Base-by-base conservation (phyloP, 2,888 invertebrate genomes). In the Minunthozetes semirufus region DNA sequence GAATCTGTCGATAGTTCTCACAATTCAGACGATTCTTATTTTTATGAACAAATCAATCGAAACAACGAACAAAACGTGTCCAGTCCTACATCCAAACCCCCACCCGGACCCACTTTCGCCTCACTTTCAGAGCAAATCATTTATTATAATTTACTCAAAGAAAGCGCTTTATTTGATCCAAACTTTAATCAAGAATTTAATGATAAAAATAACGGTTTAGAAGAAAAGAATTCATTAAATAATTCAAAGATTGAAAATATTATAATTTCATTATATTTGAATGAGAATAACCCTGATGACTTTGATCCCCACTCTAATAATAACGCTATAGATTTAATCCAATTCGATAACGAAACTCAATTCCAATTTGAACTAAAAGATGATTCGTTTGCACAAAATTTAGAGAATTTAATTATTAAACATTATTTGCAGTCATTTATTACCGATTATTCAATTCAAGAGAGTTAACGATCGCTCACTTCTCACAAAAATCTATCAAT, bases 1-100 rank as follows among this genome's bases (percentile, higher is more conserved):
- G 29, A 46, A 27, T 46, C 48, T 6, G 46, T 46, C 17, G n/a
- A 46, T 17, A 70, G 42, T 70, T 15, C n/a, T 5, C 25, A 19
- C 2, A 46, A 46, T 25, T 48, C 48, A 22, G 22, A 48, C 15
- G 46, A 48, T 15, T 17, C 8, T 33, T 9, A 33, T 11, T 19
- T 29, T 15, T 33, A n/a, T 66, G 38, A 66, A 66, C 63, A 53
- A 53, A 53, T 6, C n/a, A 25, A 61, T 27, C 15, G 15, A 70
- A 48, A 70, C 70, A 70, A 70, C 70, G 70, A 70, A 70, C 46
- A 70, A 70, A 70, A 46, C 5, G 27, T 29, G 13, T 27, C 59
- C 15, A 59, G 27, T 29, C 27, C 17, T 17, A 25, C 19, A 19
- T 48, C 59, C 15, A 59, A 17, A 59, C 27, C 17, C 11, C 6